Conservation (phyloP, 2,888 invertebrate genomes). For the Troilus luridus region DNA sequence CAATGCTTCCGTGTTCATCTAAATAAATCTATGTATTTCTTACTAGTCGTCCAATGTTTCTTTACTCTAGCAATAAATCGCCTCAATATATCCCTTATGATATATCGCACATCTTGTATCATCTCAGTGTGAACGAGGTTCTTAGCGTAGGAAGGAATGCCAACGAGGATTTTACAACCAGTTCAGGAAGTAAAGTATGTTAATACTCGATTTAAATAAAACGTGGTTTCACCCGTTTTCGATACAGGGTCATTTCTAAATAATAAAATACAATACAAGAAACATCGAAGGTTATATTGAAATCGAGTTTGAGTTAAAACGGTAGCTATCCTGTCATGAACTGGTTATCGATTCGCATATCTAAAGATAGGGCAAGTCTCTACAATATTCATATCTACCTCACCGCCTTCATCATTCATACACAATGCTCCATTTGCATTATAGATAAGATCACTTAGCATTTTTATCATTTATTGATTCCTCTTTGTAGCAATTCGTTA, state of each 20-base stretch:
- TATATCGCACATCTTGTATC: no score
- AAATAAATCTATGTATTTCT: no score
- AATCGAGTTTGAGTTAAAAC: conserved; percentile 14
- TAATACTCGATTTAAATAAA: no score
- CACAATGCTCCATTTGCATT: not conserved
- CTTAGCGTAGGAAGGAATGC: no score
- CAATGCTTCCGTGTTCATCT: no score
- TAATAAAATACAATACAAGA: not conserved
- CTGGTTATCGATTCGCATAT: conserved; percentile 4
- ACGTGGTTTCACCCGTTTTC: no score
- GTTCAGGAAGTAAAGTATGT: no score
- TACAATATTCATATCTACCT: conserved; percentile 30
- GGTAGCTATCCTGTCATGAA: conserved; percentile 2
- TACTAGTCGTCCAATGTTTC: no score
- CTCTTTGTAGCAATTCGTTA: not conserved
- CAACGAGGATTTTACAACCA: no score
- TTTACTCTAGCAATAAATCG: no score
- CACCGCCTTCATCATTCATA: not conserved
- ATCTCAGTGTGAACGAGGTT: no score
- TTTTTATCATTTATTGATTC: not conserved
- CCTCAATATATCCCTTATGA: no score
- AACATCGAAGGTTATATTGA: not conserved
- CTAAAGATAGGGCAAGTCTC: conserved; percentile 6
- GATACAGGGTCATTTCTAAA: not conserved
- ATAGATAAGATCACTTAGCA: not conserved